Conservation (phyloP, 2,797 vertebrate genomes). For the Halcyon chelicuti region DNA sequence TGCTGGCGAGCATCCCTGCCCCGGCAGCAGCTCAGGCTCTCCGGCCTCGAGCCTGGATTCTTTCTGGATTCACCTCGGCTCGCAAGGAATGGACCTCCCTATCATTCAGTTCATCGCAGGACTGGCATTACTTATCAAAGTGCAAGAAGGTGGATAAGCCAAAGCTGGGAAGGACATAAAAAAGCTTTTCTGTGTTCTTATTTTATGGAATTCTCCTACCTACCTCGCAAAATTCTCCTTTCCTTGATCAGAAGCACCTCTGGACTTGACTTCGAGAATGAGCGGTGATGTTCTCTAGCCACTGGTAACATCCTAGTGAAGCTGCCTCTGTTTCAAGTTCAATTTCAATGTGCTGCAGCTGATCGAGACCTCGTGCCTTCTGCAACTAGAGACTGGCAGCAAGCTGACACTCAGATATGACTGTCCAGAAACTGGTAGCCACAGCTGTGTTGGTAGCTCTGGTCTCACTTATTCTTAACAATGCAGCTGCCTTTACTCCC, state of each 20-base stretch:
- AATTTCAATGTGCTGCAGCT: conserved; percentile 63
- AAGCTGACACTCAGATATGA: conserved; percentile 84
- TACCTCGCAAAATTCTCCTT: not conserved
- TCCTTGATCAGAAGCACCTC: conserved; percentile 11
- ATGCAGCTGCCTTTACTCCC: conserved; percentile 93
- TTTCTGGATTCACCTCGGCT: not conserved
- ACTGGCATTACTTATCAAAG: conserved; percentile 83
- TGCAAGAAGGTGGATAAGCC: conserved; percentile 92
- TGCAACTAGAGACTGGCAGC: conserved; percentile 34
- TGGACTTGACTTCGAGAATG: conserved; percentile 86
- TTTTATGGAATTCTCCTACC: conserved; percentile 72
- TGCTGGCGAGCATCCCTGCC: not conserved
- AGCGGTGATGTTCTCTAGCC: conserved; percentile 97
- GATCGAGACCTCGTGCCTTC: conserved; percentile 54
- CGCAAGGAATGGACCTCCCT: conserved; percentile 85
- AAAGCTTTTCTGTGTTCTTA: not conserved
- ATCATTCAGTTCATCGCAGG: conserved; percentile 75
- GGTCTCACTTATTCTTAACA: conserved; percentile 94
- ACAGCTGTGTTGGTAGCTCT: conserved; percentile 93
- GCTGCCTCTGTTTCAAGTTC: not conserved
- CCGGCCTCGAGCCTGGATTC: conserved; percentile 37
- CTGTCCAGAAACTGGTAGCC: conserved; percentile 92
- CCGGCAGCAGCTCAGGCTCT: not conserved
- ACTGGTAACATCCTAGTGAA: conserved; percentile 41
- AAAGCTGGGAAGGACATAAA: conserved; percentile 7